phyloP scores from a whole-genome alignment of 2,888 invertebrate species.

The Euzophera pinguis region DNA sequence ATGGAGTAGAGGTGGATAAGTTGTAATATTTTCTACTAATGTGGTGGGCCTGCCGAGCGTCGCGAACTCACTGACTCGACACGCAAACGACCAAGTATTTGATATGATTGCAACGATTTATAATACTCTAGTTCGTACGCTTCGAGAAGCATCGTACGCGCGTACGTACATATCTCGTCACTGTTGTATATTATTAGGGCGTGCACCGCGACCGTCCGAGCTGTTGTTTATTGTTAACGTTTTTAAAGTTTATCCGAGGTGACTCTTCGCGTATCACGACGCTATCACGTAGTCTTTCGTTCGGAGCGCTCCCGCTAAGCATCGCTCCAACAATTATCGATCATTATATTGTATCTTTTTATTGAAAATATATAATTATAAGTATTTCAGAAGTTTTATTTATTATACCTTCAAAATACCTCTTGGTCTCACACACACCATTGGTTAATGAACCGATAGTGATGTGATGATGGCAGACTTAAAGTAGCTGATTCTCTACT shows the following conservation, averaged over 20 bases:
- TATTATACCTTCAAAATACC: background rate
- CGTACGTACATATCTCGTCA: constrained; percentile 7
- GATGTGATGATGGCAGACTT: no score
- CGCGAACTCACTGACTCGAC: constrained; percentile 15
- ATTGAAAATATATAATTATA: constrained; percentile 51
- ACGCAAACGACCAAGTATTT: constrained; percentile 48
- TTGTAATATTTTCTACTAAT: no score
- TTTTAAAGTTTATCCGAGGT: constrained; percentile 57
- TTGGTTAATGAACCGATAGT: no score
- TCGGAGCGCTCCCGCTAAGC: constrained; percentile 24
- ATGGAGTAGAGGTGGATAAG: no score
- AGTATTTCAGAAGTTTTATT: constrained; percentile 35
- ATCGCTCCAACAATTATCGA: constrained; percentile 21
- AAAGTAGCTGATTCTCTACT: no score
- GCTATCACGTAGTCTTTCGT: constrained; percentile 22
- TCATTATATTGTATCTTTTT: constrained; percentile 37
- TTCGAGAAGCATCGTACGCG: background rate
- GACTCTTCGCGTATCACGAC: constrained; percentile 27
- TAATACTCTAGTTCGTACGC: constrained; percentile 7
- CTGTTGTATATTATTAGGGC: constrained; percentile 8
- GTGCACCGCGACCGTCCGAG: constrained; percentile 24
- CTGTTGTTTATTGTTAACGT: constrained; percentile 49
- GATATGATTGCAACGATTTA: constrained; percentile 28
- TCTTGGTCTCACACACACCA: no score
- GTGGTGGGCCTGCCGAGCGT: background rate